A percentile compares a stretch with the other conserved stretches of the same genome.
phyloP scores from a whole-genome alignment of 1,140 invertebrate species.

The Phenacoccus solenopsis region DNA sequence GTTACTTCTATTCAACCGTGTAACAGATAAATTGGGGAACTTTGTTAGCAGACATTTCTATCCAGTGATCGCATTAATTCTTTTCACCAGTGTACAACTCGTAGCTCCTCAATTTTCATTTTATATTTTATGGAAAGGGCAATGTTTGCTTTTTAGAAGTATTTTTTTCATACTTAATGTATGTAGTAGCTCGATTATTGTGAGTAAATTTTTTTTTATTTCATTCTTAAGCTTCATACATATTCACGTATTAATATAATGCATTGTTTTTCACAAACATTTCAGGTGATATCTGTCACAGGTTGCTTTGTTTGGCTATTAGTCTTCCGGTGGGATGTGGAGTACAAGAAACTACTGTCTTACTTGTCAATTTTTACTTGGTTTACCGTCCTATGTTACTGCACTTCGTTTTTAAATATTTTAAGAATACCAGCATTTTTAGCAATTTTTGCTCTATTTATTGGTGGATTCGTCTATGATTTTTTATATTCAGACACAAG shows the following conservation, averaged over 20 bases:
- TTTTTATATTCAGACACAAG: not conserved
- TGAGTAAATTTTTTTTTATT: constrained; percentile 18
- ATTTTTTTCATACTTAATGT: constrained; percentile 28
- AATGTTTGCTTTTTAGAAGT: constrained; percentile 30
- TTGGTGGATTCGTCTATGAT: not conserved
- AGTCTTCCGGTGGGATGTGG: not conserved
- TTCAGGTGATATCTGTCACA: not conserved
- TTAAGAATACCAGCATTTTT: not conserved
- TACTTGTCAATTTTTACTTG: not conserved
- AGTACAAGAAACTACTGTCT: not conserved
- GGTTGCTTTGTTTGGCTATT: not conserved
- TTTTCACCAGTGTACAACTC: constrained; percentile 33
- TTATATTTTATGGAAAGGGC: constrained; percentile 28
- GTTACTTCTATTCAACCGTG: constrained; percentile 50
- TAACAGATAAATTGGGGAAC: constrained; percentile 55
- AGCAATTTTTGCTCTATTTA: not conserved
- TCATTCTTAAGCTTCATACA: not conserved
- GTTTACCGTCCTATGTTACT: not conserved
- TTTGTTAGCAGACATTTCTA: constrained; percentile 42
- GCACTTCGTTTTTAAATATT: not conserved
- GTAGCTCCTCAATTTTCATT: constrained; percentile 42
- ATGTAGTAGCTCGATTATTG: constrained; percentile 26
- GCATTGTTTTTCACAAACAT: not conserved
- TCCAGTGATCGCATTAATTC: constrained; percentile 28
- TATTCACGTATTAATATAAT: not conserved